Conservation (phyloP, 2,888 invertebrate genomes). For the Hermaeophaga mercurialis region DNA sequence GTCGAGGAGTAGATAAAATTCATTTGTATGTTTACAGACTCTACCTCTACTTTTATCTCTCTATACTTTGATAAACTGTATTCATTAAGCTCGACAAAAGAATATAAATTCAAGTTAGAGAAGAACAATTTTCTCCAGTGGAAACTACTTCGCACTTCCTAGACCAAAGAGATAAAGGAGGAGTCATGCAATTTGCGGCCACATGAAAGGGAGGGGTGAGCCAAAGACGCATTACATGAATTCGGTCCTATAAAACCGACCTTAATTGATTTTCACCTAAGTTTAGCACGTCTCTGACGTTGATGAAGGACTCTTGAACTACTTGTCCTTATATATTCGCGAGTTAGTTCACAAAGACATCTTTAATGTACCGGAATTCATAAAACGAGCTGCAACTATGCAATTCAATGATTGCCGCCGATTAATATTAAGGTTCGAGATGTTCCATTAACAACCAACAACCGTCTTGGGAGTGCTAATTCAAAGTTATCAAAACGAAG, state of each 20-base stretch:
- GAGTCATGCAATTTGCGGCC: slow-evolving; percentile 10
- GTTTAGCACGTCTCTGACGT: slow-evolving; percentile 8
- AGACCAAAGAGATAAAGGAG: slow-evolving; percentile 2
- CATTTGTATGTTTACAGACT: too few relatives aligned
- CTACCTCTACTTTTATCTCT: not conserved
- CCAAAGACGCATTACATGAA: not conserved
- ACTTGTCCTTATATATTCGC: slow-evolving; percentile 4
- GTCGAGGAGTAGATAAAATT: too few relatives aligned
- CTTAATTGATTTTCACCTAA: slow-evolving; percentile 16
- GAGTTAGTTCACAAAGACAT: slow-evolving; percentile 5
- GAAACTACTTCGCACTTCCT: slow-evolving; percentile 7
- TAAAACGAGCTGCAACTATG: slow-evolving; percentile 9
- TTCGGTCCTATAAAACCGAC: slow-evolving; percentile 13
- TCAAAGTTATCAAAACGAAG: too few relatives aligned
- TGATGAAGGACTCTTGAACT: slow-evolving; percentile 6
- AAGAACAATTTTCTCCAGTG: slow-evolving; percentile 4
- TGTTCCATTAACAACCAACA: slow-evolving; percentile 1
- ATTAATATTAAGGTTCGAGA: slow-evolving; percentile 1
- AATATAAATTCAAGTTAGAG: slow-evolving; percentile 8
- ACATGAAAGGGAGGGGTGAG: slow-evolving; percentile 7
- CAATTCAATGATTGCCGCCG: slow-evolving; percentile 5
- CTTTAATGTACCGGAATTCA: slow-evolving; percentile 13
- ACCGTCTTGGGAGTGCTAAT: slow-evolving; percentile 1
- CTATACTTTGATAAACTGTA: not conserved
- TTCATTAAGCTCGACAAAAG: slow-evolving; percentile 8